A percentile compares a stretch with the other conserved stretches of the same genome.
Conservation (phyloP, 2,113 vertebrate genomes). For the Zingel zingel region DNA sequence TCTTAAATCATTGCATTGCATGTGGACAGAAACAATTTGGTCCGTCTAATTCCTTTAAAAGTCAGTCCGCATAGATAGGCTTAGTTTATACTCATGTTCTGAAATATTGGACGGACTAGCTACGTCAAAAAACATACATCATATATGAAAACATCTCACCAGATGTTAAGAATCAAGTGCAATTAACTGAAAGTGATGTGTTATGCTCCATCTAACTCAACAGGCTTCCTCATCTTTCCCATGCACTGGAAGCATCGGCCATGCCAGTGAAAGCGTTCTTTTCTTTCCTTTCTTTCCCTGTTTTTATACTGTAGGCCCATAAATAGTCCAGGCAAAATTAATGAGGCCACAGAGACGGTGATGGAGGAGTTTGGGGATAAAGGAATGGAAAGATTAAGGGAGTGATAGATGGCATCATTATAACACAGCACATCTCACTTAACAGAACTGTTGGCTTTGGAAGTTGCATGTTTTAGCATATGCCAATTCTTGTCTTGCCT, state of each 20-base stretch:
- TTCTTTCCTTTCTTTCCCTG: conserved; percentile 71
- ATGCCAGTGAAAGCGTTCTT: conserved; percentile 68
- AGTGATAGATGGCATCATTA: conserved; percentile 85
- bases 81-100: conserved; percentile 33
- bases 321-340: conserved; percentile 80
- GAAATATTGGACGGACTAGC: conserved; percentile 18
- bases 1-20: background rate
- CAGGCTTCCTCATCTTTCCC: conserved; percentile 65
- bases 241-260: conserved; percentile 52
- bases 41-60: background rate
- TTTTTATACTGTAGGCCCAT: conserved; percentile 73
- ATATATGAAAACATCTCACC: conserved; percentile 77
- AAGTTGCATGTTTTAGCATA: conserved; percentile 61
- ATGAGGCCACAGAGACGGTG: conserved; percentile 76
- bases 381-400: conserved; percentile 75
- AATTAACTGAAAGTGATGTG: conserved; percentile 73
- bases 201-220: conserved; percentile 60
- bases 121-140: conserved; percentile 39
- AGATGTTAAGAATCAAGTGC: conserved; percentile 71
- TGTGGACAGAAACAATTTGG: background rate
- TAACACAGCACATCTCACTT: conserved; percentile 79
- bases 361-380: conserved; percentile 73
- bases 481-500: conserved; percentile 53
- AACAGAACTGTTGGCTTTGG: conserved; percentile 80
- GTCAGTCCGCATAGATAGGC: background rate